phyloP scores from a whole-genome alignment of 2,797 vertebrate species.

The Trematomus bernacchii region DNA sequence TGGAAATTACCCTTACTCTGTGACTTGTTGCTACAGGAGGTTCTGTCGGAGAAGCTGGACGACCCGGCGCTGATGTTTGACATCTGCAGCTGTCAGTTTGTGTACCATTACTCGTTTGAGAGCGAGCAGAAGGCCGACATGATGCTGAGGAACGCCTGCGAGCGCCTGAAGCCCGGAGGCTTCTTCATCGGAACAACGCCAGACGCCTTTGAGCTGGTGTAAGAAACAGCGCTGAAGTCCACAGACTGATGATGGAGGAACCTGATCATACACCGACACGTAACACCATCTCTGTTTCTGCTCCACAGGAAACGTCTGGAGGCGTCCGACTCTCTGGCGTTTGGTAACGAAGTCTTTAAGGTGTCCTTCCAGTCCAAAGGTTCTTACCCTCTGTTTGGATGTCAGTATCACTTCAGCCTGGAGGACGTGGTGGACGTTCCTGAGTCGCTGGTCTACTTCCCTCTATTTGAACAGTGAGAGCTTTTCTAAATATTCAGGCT shows the following conservation, averaged over 20 bases:
- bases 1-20: background rate
- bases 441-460: slow-evolving; percentile 98
- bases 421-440: slow-evolving; percentile 96
- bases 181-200: slow-evolving; percentile 98
- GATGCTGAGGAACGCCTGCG: slow-evolving; percentile 97
- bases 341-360: slow-evolving; percentile 94
- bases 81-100: slow-evolving; percentile 98
- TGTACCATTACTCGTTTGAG: slow-evolving; percentile 98
- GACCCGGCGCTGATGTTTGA: slow-evolving; percentile 88
- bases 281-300: too few species aligned
- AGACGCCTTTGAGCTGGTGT: slow-evolving; percentile 95
- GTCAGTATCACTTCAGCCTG: slow-evolving; percentile 96
- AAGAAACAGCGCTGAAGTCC: slow-evolving; percentile 49
- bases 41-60: slow-evolving; percentile 87
- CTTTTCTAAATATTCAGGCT: background rate
- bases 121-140: slow-evolving; percentile 91
- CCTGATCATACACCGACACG: too few species aligned
- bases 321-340: slow-evolving; percentile 89
- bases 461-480: slow-evolving; percentile 93
- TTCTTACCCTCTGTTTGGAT: slow-evolving; percentile 93
- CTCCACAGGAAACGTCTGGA: slow-evolving; percentile 87
- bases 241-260: background rate
- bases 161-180: slow-evolving; percentile 91
- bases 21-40: slow-evolving; percentile 81
- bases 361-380: slow-evolving; percentile 94